These are phyloP conservation scores for Vireo altiloquus DNA, from an alignment of 2,113 vertebrate genomes.

Conservation along the genomic window DNA sequence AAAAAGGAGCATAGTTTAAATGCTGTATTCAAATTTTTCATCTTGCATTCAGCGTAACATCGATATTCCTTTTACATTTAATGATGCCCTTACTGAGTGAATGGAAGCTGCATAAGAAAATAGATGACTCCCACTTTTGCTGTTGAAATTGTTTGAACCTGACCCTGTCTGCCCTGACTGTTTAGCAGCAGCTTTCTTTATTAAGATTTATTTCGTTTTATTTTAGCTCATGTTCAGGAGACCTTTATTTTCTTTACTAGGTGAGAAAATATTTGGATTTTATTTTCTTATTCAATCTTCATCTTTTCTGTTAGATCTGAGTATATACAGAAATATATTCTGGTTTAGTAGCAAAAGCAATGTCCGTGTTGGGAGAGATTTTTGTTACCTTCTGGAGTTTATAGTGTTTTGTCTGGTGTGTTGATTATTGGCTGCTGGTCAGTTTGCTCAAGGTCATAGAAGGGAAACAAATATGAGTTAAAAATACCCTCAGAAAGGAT, in stretches of 20 bases:
- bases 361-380: not conserved
- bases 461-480: not conserved
- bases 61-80: not conserved
- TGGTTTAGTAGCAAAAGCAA: not conserved
- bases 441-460: conserved; percentile 4
- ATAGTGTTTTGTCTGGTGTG: not conserved
- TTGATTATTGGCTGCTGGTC: conserved; percentile 12
- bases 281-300: not conserved
- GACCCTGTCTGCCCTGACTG: not conserved
- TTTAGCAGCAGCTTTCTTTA: not conserved
- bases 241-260: not conserved
- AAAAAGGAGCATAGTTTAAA: not conserved
- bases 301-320: not conserved
- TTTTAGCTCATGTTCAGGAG: not conserved
- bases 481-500: not conserved
- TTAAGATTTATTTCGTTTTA: conserved; percentile 11
- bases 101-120: not conserved
- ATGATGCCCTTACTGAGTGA: not conserved
- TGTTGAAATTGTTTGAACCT: not conserved
- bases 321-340: not conserved
- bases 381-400: not conserved
- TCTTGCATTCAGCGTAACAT: not conserved
- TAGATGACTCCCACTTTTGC: not conserved
- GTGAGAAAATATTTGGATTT: not conserved
- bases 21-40: not conserved